Evolutionary conservation across 2,888 invertebrate species (phyloP), one percentile per base, ranked within the genome.

Genomic region (Leptinotarsa peninsularis): DNA sequence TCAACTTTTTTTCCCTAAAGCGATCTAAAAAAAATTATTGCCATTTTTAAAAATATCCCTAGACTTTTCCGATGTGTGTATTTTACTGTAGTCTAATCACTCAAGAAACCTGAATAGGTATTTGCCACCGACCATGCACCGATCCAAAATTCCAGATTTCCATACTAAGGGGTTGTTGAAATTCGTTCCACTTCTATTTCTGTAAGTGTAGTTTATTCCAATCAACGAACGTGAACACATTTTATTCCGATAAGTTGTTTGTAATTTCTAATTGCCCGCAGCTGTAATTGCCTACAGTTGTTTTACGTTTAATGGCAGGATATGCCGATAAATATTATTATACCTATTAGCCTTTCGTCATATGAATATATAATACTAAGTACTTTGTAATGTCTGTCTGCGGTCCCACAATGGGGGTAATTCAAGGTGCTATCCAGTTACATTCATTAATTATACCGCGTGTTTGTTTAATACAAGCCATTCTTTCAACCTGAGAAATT

Each of bases 251-350:
- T 72, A 72, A 52, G 49, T 67, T 52, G 72, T 75, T 75, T 72
- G 54, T 49, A 69, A 75, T 72, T 66, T 75, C 70, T 70, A 72
- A 75, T 75, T 75, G 72, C 60, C 60, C 18, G 66, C 69, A 66
- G 56, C 69, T 66, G 60, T 75, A 72, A 75, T 75, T 75, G 72
- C 49, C 66, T 56, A 66, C 69, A 70, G 72, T 75, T 75, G 75
- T 72, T 75, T 66, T 66, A 23, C 70, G 58, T 75, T 69, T 70
- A 75, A 75, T 72, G 72, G 72, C 75, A 75, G 75, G 75, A 75
- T 75, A 72, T 70, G 72, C 75, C 72, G 72, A 72, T 75, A 75
- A 72, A 72, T 72, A 66, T 67, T 75, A 75, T 75, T 75, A 75
- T 56, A 68, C 71, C 69, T 69, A 72, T 71, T 75, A 33, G 69